Evolutionary conservation across 2,113 vertebrate genomes (phyloP), one percentile per base, ranked within the genome.

Genomic region (Cygnus buccinator): DNA sequence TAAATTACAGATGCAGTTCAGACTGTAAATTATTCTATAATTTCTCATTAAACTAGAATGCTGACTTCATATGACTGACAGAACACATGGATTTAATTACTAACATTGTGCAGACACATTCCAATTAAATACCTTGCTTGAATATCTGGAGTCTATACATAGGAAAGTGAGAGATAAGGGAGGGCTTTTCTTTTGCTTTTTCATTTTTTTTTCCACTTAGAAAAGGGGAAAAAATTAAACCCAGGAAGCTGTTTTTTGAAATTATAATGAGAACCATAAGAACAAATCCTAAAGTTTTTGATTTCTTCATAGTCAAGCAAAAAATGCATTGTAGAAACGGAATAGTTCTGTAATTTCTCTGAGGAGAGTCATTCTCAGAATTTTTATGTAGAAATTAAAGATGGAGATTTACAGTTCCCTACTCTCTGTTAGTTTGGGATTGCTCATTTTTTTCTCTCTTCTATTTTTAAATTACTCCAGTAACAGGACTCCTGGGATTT

Each of bases 71-170:
- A 83, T 35, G 84, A 76, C 91, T 86, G 72, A 79, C 71, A 94
- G 75, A 93, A 91, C 85, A 95, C 94, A 89, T 95, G 96, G 97
- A 89, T 94, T 96, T 96, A 81, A 93, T 95, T 95, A 85, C 65
- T 88, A 90, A 95, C 89, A 84, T 58, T 84, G 89, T 93, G 84
- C 77, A 94, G 95, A 82, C 89, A 78, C 84, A 71, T 96, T 96
- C 91, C 73, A 68, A 12, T 92, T 95, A 95, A 95, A 89, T 89
- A 67, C 52, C 37, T 95, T 72, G 44, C 81, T 96, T 97, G 94
- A 95, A 83, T 73, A 65, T 29, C 35, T 50, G 78, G 65, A 68
- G 92, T 91, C 66, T 95, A 48, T 62, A 82, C 52, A 78, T 62
- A 91, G 94, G 82, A 83, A 57, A 67, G 11, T 31, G 5, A 59